Percentiles rank a stretch among this genome's conserved stretches.
Evolutionary conservation across 2,888 invertebrate genomes (phyloP).

Genomic region (Drosophila mimetica): DNA sequence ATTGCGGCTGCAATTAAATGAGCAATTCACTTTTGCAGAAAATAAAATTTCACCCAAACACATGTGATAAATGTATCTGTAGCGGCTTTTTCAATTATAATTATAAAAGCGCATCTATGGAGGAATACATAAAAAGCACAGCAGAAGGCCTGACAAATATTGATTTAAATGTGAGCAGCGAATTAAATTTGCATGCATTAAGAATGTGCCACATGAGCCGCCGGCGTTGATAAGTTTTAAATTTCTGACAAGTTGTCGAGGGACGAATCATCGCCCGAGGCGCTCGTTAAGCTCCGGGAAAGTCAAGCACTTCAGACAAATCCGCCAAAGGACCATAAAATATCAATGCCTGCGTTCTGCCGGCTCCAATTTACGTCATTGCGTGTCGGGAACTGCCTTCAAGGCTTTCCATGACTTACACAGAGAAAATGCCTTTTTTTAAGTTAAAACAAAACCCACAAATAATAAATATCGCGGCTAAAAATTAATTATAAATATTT

Average conservation of each 20-base stretch:
- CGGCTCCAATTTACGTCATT: slow-evolving; percentile 19
- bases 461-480: too few species aligned
- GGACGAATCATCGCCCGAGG: slow-evolving; percentile 34
- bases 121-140: neutral
- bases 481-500: too few species aligned
- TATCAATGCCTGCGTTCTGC: slow-evolving; percentile 43
- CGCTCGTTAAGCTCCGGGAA: slow-evolving; percentile 55
- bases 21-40: slow-evolving; percentile 35
- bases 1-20: slow-evolving; percentile 48
- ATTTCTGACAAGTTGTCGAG: slow-evolving; percentile 59
- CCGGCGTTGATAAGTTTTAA: slow-evolving; percentile 48
- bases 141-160: slow-evolving; percentile 20
- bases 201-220: slow-evolving; percentile 19
- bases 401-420: slow-evolving; percentile 9
- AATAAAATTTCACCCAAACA: slow-evolving; percentile 57
- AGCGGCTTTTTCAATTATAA: slow-evolving; percentile 36
- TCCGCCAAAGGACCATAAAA: slow-evolving; percentile 46
- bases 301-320: slow-evolving; percentile 40
- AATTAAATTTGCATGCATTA: slow-evolving; percentile 42
- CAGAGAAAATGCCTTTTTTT: neutral
- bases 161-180: slow-evolving; percentile 47
- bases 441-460: neutral
- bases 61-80: slow-evolving; percentile 53
- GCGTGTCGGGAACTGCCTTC: slow-evolving; percentile 20
- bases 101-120: slow-evolving; percentile 25